A percentile compares a stretch with the other conserved stretches of the same genome.
phyloP scores from a whole-genome alignment of 2,888 invertebrate species.

The Drosophila cyrtoloma region DNA sequence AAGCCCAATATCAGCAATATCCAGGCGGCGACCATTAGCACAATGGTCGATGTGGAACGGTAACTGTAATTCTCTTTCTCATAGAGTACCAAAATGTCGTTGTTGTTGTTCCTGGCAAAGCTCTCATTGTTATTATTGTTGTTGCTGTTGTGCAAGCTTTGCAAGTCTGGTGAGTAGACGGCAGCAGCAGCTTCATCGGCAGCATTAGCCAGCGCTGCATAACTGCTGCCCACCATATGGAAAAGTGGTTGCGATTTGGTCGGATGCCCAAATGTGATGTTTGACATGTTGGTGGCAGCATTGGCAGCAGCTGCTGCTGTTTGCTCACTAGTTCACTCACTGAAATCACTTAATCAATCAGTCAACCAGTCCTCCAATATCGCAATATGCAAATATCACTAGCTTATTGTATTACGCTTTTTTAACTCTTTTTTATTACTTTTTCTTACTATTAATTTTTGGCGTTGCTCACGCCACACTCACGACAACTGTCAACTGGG shows the following conservation, averaged over 20 bases:
- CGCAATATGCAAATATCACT: constrained; percentile 37
- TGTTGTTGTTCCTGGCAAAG: constrained; percentile 33
- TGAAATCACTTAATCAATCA: constrained; percentile 44
- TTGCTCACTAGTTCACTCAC: constrained; percentile 18
- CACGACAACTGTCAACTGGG: constrained; percentile 52
- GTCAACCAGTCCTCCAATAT: constrained; percentile 28
- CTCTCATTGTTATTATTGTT: constrained; percentile 20
- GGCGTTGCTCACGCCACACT: constrained; percentile 27
- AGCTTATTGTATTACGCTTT: constrained; percentile 1
- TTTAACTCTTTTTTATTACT: neutral
- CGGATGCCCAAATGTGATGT: constrained; percentile 63
- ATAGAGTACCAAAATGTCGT: constrained; percentile 71
- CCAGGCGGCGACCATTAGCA: constrained; percentile 84
- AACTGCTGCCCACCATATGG: constrained; percentile 51
- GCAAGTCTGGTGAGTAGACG: constrained; percentile 35
- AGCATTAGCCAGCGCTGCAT: constrained; percentile 54
- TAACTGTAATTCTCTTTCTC: constrained; percentile 68
- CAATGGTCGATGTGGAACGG: constrained; percentile 77
- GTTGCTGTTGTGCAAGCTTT: constrained; percentile 11
- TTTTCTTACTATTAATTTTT: constrained; percentile 1
- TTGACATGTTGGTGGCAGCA: constrained; percentile 68
- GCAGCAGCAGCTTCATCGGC: constrained; percentile 47
- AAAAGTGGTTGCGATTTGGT: constrained; percentile 69
- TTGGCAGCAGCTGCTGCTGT: constrained; percentile 37
- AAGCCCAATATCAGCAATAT: constrained; percentile 80